Conservation (phyloP, 2,797 vertebrate species). For the Sebastes iracundus region DNA sequence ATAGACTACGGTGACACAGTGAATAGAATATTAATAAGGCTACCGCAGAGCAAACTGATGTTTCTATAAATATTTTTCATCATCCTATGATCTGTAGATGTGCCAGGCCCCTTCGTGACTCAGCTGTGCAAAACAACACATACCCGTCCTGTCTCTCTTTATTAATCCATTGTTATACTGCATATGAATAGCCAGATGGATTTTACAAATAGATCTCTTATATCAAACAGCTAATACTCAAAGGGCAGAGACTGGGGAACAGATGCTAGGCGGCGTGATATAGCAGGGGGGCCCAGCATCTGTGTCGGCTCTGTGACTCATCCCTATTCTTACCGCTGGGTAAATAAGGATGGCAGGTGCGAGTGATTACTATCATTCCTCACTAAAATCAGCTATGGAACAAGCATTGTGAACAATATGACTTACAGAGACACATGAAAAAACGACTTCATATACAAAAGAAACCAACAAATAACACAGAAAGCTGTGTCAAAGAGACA, state of each 20-base stretch:
- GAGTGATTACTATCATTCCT: constrained; percentile 25
- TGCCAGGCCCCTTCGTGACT: neutral
- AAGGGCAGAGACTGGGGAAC: constrained; percentile 31
- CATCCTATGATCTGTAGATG: neutral
- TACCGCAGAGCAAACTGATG: neutral
- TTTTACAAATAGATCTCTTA: constrained; percentile 34
- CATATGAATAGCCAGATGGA: constrained; percentile 12
- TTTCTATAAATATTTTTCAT: constrained; percentile 30
- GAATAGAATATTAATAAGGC: constrained; percentile 1
- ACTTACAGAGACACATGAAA: neutral
- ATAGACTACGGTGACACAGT: neutral
- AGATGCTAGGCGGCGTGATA: constrained; percentile 44
- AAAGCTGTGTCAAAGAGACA: neutral
- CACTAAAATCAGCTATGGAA: constrained; percentile 5
- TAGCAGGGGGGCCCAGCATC: constrained; percentile 3
- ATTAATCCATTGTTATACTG: constrained; percentile 13
- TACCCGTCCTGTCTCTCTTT: neutral
- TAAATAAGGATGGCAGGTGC: constrained; percentile 51
- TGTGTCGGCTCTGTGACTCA: constrained; percentile 62
- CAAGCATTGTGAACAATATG: neutral
- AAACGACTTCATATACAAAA: neutral
- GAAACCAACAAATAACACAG: neutral
- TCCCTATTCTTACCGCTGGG: constrained; percentile 62
- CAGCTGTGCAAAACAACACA: neutral
- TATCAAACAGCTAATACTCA: constrained; percentile 31